Base-by-base conservation (phyloP, 1,140 invertebrate genomes). In the Tetragnatha versicolor region DNA sequence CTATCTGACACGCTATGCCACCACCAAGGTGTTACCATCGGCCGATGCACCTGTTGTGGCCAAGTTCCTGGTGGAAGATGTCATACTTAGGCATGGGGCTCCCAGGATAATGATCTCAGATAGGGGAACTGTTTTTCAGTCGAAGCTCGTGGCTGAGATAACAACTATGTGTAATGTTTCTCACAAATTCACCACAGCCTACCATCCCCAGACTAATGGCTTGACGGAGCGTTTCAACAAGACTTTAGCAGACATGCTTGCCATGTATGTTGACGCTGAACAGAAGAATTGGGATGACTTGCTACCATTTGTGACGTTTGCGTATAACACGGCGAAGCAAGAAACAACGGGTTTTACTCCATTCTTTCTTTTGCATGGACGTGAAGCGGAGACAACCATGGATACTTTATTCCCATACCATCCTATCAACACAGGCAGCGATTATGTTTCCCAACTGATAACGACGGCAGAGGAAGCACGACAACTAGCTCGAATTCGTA, bases 211-310 rank as follows among this genome's bases (percentile, higher is more conserved):
- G 31, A 51, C 65, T 12, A 68, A 68, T 35, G 33, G 47, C 5
- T n/a, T 51, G 5, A 51, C 47, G 5, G 33, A 68, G 33, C 39
- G 65, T 3, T 68, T 68, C 65, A 68, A 47, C 47, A 68, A 68
- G 20, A 68, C 65, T 9, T n/a, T 51, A 20, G 47, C 6, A 51
- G 47, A 65, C 61, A 39, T 51, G 61, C 17, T 51, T 9, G 47
- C 42, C 42, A 22, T 31, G 33, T 65, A 65, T 27, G 35, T 68
- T 12, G 25, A 35, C 47, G 60, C 25, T 5, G 39, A 35, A 25
- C 39, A 68, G 5, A 68, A 45, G 65, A 35, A 10, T 22, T 60
- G 55, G 65, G 65, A 68, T 45, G 5, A 6, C 6, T 17, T 68
- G 6, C 35, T 68, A 14, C 65, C 65, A 27, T 45, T 39, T 27